Evolutionary conservation across 2,113 vertebrate species (phyloP), one percentile per base, ranked within the genome.

Genomic region (Thunnus maccoyii): DNA sequence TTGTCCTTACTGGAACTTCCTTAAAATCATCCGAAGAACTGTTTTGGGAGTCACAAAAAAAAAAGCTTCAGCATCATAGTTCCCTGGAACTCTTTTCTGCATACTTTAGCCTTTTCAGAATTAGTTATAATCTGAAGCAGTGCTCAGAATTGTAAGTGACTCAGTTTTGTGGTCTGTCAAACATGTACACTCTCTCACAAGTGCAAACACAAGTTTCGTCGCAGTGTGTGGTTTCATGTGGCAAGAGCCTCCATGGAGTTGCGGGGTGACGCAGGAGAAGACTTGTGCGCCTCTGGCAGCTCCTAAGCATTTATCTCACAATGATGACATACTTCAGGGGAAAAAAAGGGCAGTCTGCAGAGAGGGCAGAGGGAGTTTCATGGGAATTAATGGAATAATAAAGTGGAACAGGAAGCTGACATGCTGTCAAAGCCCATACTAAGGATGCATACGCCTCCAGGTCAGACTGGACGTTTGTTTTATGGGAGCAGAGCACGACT

Each of bases 391-490:
- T 72, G 16, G 60, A 30, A 75, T 72, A 68, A 57, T 79, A 56
- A 82, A 86, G 66, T 76, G 41, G 56, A 81, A 57, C 67, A 58
- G 83, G 68, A 67, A 77, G 75, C 69, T 47, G 78, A 80, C 69
- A 30, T 62, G 56, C 36, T 84, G 73, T 85, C 79, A 72, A 72
- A 80, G 41, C 47, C 58, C 68, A 41, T 12, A 65, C 6, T 20
- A 62, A 16, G 68, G 79, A 88, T 44, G 56, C 18, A 2, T 54
- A 61, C 4, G 18, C 68, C 63, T 61, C 25, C 36, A 30, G 82
- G 67, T 85, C 86, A 68, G 55, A 71, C 56, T 77, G 74, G 82
- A 80, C 22, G 5, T 78, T 85, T 78, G 73, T 86, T 85, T 86
- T 65, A 82, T 73, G 69, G 69, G 57, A 58, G 66, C 63, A 64